Percentiles rank a stretch among this genome's conserved stretches.
These are phyloP conservation scores for Semnopithecus entellus DNA, from an alignment of 2,113 vertebrate genomes.

Conservation along the genomic window DNA sequence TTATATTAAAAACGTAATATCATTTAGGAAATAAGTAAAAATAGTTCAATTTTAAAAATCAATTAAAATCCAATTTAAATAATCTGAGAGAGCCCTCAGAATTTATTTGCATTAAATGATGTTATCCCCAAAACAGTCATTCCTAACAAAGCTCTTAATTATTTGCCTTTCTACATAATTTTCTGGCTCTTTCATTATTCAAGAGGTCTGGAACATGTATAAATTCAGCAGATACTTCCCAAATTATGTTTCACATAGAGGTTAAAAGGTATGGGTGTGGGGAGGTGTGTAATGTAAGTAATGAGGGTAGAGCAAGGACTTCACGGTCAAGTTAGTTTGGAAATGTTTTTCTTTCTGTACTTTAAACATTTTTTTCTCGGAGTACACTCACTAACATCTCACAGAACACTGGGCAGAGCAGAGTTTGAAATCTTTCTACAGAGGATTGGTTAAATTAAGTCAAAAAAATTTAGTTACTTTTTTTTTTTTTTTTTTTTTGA, in stretches of 20 bases:
- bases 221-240: background rate
- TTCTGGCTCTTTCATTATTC: background rate
- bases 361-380: background rate
- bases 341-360: background rate
- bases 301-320: background rate
- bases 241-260: background rate
- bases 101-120: conserved; percentile 23
- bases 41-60: background rate
- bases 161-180: conserved; percentile 8
- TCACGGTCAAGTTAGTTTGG: background rate
- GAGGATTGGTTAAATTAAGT: background rate
- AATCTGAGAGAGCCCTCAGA: background rate
- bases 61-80: conserved; percentile 25
- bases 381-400: background rate
- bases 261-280: background rate
- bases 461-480: background rate
- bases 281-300: background rate
- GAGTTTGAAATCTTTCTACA: background rate
- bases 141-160: background rate
- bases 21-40: conserved; percentile 11
- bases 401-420: background rate
- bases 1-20: background rate
- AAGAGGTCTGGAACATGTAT: background rate
- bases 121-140: background rate
- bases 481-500: no score